Percentiles rank a stretch among this genome's conserved stretches.
Conservation (phyloP, 2,888 invertebrate genomes). For the Phalera bucephala region DNA sequence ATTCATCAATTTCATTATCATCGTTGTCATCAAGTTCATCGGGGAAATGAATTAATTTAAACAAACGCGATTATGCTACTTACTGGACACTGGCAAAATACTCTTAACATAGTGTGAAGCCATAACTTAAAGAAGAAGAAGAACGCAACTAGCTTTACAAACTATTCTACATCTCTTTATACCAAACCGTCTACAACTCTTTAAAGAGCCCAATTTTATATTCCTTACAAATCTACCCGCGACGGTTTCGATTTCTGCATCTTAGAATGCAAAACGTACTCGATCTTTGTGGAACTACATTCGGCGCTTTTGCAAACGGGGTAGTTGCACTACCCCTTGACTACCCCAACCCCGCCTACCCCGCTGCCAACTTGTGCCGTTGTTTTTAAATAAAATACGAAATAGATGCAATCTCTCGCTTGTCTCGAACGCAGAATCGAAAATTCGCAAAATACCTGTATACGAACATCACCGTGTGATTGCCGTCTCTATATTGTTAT, state of each 20-base stretch:
- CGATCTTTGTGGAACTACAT: slow-evolving; percentile 29
- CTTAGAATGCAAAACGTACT: slow-evolving; percentile 49
- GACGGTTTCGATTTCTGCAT: slow-evolving; percentile 33
- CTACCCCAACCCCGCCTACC: slow-evolving; percentile 44
- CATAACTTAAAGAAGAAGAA: no score
- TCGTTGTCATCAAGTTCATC: no score
- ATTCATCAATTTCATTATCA: no score
- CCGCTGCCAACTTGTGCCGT: slow-evolving; percentile 44
- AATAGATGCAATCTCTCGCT: slow-evolving; percentile 60
- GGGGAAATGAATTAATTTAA: no score
- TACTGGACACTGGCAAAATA: no score
- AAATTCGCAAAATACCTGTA: slow-evolving; percentile 46
- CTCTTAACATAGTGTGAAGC: no score
- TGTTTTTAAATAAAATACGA: slow-evolving; percentile 61
- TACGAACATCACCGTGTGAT: slow-evolving; percentile 15
- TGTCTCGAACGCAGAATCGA: slow-evolving; percentile 43
- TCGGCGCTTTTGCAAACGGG: slow-evolving; percentile 34
- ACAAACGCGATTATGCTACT: no score
- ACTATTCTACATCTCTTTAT: no score
- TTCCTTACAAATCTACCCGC: slow-evolving; percentile 1
- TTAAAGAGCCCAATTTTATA: not conserved
- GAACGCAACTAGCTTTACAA: no score
- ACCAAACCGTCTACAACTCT: no score
- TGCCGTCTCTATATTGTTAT: slow-evolving; percentile 25
- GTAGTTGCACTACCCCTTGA: no score